Conservation (phyloP, 2,888 invertebrate genomes). For the Eristalinus aeneus region DNA sequence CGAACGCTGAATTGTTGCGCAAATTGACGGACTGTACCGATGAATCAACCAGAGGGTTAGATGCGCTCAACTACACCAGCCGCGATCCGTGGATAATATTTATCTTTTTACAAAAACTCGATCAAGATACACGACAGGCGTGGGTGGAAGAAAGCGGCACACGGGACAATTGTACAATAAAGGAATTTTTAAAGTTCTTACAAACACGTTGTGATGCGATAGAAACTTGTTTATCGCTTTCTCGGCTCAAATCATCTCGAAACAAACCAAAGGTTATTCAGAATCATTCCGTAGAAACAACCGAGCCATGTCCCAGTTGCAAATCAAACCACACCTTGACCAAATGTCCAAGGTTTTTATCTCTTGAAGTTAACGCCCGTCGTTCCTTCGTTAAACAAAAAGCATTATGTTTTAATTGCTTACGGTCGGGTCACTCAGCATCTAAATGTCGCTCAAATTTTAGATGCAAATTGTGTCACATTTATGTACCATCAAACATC, state of each 20-base stretch:
- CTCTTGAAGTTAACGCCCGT: not conserved
- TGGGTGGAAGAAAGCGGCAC: constrained; percentile 5
- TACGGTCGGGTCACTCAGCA: not conserved
- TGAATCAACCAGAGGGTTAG: not conserved
- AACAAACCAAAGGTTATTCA: not conserved
- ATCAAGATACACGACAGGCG: not conserved
- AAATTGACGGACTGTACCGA: not conserved
- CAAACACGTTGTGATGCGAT: too few relatives aligned
- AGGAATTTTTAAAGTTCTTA: not conserved
- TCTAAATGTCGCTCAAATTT: not conserved
- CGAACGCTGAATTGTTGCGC: too few relatives aligned
- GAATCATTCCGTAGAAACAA: not conserved
- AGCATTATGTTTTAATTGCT: constrained; percentile 6
- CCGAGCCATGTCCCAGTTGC: not conserved
- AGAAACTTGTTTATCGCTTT: not conserved
- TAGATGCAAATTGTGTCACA: too few relatives aligned
- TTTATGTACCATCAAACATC: not conserved
- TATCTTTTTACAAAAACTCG: constrained; percentile 1
- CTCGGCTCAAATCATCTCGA: not conserved
- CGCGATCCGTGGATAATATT: constrained; percentile 13
- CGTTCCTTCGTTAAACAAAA: constrained; percentile 1
- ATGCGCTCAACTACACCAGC: not conserved
- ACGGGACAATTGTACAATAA: too few relatives aligned
- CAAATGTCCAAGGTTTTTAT: not conserved
- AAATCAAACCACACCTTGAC: not conserved